Evolutionary conservation across 2,113 vertebrate species (phyloP).

Genomic region (Pteruthius melanotis): DNA sequence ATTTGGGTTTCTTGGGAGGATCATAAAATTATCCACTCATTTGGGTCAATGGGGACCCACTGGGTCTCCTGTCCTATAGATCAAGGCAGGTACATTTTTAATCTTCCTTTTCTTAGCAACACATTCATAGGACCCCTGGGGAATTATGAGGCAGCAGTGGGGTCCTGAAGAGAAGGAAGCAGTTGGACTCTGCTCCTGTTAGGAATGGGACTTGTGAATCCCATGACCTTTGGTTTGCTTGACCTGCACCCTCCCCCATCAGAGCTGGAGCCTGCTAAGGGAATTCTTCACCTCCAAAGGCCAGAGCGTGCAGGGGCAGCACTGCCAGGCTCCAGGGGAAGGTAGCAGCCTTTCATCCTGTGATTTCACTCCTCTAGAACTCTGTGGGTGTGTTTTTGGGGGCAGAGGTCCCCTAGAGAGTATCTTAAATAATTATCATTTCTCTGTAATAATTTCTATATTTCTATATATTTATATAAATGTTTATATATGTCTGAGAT

Average conservation of each 20-base stretch:
- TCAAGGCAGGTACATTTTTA: not conserved
- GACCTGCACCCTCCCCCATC: too few species aligned
- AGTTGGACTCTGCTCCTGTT: not conserved
- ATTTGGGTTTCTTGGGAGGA: not conserved
- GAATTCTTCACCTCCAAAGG: not conserved
- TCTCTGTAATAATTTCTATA: not conserved
- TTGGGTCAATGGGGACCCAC: not conserved
- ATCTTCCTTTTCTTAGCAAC: not conserved
- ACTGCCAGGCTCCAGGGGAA: not conserved
- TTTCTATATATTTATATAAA: not conserved
- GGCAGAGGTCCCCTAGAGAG: not conserved
- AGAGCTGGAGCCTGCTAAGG: not conserved
- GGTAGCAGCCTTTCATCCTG: not conserved
- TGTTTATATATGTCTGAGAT: not conserved
- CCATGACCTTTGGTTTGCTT: not conserved
- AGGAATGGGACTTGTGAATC: not conserved
- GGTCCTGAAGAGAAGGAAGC: not conserved
- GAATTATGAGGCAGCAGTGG: not conserved
- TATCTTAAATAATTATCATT: not conserved
- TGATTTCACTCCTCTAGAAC: not conserved
- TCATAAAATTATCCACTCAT: not conserved
- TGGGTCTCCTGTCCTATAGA: not conserved
- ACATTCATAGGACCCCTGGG: not conserved
- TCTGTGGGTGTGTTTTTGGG: not conserved
- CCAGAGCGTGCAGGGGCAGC: not conserved